Base-by-base conservation (phyloP, 2,113 vertebrate species). In the Entomyzon cyanotis region DNA sequence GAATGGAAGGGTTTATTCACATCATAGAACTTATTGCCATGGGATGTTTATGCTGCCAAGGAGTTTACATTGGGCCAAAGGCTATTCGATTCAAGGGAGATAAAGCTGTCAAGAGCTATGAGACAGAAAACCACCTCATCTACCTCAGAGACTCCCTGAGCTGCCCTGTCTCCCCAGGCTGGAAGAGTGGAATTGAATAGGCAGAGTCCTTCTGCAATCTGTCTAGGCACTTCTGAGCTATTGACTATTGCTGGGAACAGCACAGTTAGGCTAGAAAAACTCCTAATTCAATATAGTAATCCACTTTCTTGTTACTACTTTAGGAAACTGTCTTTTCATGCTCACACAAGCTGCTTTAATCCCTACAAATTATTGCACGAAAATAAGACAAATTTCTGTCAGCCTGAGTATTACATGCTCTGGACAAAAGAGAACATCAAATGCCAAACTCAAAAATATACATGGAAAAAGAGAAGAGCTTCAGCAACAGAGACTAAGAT, bases 71-170 rank as follows among this genome's bases (percentile, higher is more conserved):
- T 55, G 46, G 44, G 52, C 53, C 74, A 59, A 88, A 63, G 68
- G 46, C 53, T 75, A 52, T 56, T 52, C 0, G 1, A 53, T 60
- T 79, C 62, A 41, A 75, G 30, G 18, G 24, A 85, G 49, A 70
- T 58, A 68, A 64, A 85, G 53, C 50, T 55, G 50, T 71, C 75
- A 62, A 56, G 60, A 55, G 33, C 42, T 59, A 37, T 1, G 4
- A 89, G 49, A 64, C 52, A 71, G 27, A 79, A 76, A 56, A 79
- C 2, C 49, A 81, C 23, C 15, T 22, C 22, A n/a, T 41, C 37
- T 39, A 30, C 53, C 46, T 25, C 0, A 0, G 8, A 68, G 37
- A 79, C 50, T 47, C n/a, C 70, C 44, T 0, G 5, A 64, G 37
- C 11, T 41, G 35, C 31, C 33, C 14, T 0, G 0, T 47, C 33